Percentiles rank a stretch among this genome's conserved stretches.
Conservation (phyloP, 2,113 vertebrate genomes). For the Dinomys branickii region DNA sequence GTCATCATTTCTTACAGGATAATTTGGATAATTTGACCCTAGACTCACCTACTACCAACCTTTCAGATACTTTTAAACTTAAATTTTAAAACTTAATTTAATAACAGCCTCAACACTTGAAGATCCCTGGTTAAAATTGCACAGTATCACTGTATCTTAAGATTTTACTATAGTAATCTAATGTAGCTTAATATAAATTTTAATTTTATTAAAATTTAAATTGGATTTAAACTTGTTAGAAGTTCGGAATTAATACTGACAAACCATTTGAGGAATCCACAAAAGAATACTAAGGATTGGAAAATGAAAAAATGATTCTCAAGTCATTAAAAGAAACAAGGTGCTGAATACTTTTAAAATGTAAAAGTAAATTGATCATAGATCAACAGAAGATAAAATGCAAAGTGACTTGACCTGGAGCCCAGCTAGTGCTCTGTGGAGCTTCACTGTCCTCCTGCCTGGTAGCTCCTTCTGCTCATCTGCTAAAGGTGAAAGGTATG, state of each 20-base stretch:
- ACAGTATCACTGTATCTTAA: neutral
- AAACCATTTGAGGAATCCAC: neutral
- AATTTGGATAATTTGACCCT: too few species aligned
- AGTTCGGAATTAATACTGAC: slow-evolving; percentile 25
- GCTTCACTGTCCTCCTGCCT: neutral
- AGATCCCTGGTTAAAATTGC: neutral
- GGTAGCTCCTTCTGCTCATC: neutral
- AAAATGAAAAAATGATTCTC: neutral
- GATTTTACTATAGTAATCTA: neutral
- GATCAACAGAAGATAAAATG: neutral
- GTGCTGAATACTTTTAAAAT: neutral
- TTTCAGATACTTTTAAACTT: slow-evolving; percentile 26
- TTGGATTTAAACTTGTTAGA: slow-evolving; percentile 16
- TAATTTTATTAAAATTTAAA: neutral
- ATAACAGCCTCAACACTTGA: neutral
- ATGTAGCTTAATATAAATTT: neutral
- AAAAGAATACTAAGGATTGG: slow-evolving; percentile 2
- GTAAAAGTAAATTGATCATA: neutral
- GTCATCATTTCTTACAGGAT: neutral
- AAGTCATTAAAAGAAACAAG: neutral
- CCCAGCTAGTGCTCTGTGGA: neutral
- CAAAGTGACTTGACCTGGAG: neutral
- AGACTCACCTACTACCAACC: neutral
- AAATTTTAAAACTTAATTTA: slow-evolving; percentile 32
- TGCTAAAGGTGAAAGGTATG: neutral